phyloP scores from a whole-genome alignment of 1,140 invertebrate genomes.

The Diprion similis region DNA sequence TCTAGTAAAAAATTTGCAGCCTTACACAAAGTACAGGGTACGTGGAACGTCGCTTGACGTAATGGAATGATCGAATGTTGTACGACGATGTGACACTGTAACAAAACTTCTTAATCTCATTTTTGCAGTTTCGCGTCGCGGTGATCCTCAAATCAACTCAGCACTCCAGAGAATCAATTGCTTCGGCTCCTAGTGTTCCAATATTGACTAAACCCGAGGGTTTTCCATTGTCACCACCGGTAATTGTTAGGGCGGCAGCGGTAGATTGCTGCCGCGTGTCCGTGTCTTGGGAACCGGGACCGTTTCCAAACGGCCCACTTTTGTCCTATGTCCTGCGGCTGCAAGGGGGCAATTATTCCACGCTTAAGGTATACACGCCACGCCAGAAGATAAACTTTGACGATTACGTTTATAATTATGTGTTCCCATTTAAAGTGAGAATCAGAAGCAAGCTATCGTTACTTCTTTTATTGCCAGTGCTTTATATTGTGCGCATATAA shows the following conservation, averaged over 20 bases:
- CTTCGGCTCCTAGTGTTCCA: constrained; percentile 80
- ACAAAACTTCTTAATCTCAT: constrained; percentile 18
- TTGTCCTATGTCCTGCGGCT: constrained; percentile 81
- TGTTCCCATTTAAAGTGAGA: not conserved
- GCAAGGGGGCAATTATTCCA: constrained; percentile 67
- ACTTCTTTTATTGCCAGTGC: not conserved
- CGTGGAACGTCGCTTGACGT: constrained; percentile 33
- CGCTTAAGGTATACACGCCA: constrained; percentile 68
- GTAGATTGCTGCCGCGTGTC: constrained; percentile 84
- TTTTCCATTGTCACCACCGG: constrained; percentile 75
- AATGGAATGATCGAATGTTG: not conserved
- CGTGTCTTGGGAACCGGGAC: constrained; percentile 86
- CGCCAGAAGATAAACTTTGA: constrained; percentile 43
- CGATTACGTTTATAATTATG: constrained; percentile 26
- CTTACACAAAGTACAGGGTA: constrained; percentile 90
- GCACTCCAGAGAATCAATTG: constrained; percentile 73
- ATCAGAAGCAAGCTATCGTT: no score
- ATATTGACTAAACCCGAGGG: constrained; percentile 81
- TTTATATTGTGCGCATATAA: not conserved
- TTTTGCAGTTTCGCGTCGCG: constrained; percentile 82
- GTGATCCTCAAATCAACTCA: constrained; percentile 69
- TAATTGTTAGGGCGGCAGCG: constrained; percentile 76
- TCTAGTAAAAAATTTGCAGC: constrained; percentile 78
- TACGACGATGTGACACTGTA: not conserved
- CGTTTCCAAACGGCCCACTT: constrained; percentile 85